Conservation (phyloP, 1,140 invertebrate genomes). For the Tetramorium alpestre region DNA sequence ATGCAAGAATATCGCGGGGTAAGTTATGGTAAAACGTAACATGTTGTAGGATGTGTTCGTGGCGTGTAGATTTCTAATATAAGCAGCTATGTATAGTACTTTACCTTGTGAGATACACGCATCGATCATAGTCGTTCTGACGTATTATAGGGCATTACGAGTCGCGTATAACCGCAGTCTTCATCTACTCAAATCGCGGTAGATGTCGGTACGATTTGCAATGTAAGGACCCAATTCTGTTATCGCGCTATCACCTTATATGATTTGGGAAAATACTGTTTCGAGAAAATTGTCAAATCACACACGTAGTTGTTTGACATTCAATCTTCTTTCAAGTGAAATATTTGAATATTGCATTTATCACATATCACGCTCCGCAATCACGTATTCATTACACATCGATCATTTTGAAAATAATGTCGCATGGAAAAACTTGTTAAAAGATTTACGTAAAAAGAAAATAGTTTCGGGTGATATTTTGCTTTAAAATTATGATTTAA, state of each 20-base stretch:
- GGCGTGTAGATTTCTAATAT: not conserved
- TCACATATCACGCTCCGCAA: not conserved
- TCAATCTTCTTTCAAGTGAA: not conserved
- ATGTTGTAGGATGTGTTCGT: not conserved
- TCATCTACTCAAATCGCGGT: not conserved
- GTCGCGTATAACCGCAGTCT: not conserved
- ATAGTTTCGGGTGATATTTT: not conserved
- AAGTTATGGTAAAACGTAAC: not conserved
- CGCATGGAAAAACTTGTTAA: not conserved
- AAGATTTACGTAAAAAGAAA: not conserved
- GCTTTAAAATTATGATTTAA: not conserved
- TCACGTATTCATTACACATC: constrained; percentile 7
- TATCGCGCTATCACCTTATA: not conserved
- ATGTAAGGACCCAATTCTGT: not conserved
- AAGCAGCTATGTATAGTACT: not conserved
- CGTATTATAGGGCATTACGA: not conserved
- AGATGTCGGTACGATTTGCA: not conserved
- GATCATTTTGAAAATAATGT: not conserved
- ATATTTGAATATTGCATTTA: constrained; percentile 19
- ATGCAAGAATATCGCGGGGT: not conserved
- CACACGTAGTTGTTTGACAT: not conserved
- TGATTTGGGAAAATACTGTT: not conserved
- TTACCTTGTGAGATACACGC: not conserved
- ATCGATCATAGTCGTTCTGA: not conserved
- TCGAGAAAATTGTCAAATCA: constrained; percentile 12